Conservation (phyloP, 2,888 invertebrate genomes). For the Argynnis bischoffii region DNA sequence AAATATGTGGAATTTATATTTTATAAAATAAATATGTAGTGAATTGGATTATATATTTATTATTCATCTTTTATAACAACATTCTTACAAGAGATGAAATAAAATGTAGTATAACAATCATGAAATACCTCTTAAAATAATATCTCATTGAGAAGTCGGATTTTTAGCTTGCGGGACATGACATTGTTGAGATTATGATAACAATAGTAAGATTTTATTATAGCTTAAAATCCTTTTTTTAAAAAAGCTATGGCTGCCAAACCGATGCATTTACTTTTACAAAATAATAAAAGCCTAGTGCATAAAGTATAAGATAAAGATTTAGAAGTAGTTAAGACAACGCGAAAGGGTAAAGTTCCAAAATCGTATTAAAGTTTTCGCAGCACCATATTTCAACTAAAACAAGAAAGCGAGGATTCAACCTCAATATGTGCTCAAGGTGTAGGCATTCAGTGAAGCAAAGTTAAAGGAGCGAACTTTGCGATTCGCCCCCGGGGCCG, state of each 20-base stretch:
- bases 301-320: slow-evolving; percentile 21
- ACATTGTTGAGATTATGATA: neutral
- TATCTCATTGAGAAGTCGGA: no score
- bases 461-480: slow-evolving; percentile 79
- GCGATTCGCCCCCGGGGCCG: slow-evolving; percentile 75
- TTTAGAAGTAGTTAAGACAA: slow-evolving; percentile 24
- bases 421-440: slow-evolving; percentile 79
- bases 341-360: slow-evolving; percentile 47
- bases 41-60: no score
- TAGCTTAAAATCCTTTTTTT: no score
- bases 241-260: no score
- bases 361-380: slow-evolving; percentile 67
- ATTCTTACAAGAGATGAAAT: no score
- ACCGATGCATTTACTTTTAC: neutral
- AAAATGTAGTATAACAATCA: no score
- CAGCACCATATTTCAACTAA: slow-evolving; percentile 65
- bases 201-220: neutral
- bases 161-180: neutral
- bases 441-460: slow-evolving; percentile 73
- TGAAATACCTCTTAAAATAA: no score
- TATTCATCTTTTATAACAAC: no score
- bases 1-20: no score
- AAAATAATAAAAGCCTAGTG: neutral
- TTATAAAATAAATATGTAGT: no score
- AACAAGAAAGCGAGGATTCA: slow-evolving; percentile 75